Evolutionary conservation across 2,797 vertebrate species (phyloP), one percentile per base, ranked within the genome.

Genomic region (Adrianichthys oophorus): DNA sequence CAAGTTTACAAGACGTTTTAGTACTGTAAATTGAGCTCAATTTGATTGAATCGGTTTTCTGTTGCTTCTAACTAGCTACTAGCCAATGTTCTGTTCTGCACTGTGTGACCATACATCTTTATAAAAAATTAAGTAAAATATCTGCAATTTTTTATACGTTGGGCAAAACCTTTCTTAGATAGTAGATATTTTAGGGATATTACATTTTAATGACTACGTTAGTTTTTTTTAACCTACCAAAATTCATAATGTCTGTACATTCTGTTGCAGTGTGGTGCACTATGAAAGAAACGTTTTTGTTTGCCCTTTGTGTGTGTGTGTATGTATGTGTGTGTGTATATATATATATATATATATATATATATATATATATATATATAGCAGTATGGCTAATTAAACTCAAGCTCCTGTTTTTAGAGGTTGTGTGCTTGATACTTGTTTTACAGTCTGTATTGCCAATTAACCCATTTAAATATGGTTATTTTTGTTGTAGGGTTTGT

Each of bases 391-490:
- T 52, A 1, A 14, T 62, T 52, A 64, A 0, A 51, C 60, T 19
- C 21, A 41, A 56, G 3, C 2, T 48, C 15, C 72, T 4, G 24
- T 52, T 56, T 32, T 80, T 88, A 16, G 77, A 92, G 92, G 82
- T 89, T 86, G 89, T 63, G 60, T 78, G 76, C 89, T 78, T 87
- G 70, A 89, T 92, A 89, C 82, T 92, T 92, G 90, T 85, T 82
- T 80, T 90, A 90, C 83, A 91, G 79, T 88, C 82, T 87, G 84
- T 71, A 61, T 90, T 88, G 86, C 86, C 88, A 91, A 90, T 82
- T 79, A 68, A 70, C 80, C 87, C 87, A 89, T 72, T 91, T 92
- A 87, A 91, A 92, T 92, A 52, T 44, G 54, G 70, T 8, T 50
- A 1, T 19, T 66, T 59, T 40, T 5, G 29, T 32, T 32, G 8